Percentiles rank a stretch among this genome's conserved stretches.
Evolutionary conservation across 2,797 vertebrate species (phyloP).

Genomic region (Gorsachius magnificus): DNA sequence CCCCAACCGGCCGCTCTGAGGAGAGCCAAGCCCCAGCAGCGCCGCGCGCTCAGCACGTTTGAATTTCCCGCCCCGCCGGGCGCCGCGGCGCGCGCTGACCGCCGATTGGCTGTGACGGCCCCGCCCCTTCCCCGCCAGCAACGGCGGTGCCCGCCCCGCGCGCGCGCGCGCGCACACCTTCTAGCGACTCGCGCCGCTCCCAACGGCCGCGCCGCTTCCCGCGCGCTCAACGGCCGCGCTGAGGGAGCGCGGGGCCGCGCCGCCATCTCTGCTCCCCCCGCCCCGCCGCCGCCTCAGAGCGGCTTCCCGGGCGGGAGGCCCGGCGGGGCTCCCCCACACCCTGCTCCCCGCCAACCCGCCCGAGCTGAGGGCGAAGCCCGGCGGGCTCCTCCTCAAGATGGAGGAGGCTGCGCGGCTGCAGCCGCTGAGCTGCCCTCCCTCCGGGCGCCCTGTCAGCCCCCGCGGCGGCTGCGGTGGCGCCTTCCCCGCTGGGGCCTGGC

Average conservation of each 20-base stretch:
- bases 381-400: not conserved
- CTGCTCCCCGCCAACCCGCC: not conserved
- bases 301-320: not conserved
- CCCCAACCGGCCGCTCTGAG: not conserved
- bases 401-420: not conserved
- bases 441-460: no score
- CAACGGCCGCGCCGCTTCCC: not conserved
- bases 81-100: no score
- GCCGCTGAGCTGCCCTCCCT: not conserved
- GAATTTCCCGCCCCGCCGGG: conserved; percentile 12
- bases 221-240: not conserved
- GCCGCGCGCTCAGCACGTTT: not conserved
- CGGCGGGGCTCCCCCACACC: not conserved
- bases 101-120: not conserved
- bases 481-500: not conserved
- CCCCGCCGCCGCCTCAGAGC: not conserved
- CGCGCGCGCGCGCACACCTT: not conserved
- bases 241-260: not conserved
- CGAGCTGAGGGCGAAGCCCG: not conserved
- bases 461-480: not conserved
- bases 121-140: no score
- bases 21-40: fast-evolving
- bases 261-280: not conserved
- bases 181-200: not conserved
- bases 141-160: not conserved